These are phyloP conservation scores for Lithophane socia DNA, from an alignment of 2,888 invertebrate genomes.

Conservation along the genomic window DNA sequence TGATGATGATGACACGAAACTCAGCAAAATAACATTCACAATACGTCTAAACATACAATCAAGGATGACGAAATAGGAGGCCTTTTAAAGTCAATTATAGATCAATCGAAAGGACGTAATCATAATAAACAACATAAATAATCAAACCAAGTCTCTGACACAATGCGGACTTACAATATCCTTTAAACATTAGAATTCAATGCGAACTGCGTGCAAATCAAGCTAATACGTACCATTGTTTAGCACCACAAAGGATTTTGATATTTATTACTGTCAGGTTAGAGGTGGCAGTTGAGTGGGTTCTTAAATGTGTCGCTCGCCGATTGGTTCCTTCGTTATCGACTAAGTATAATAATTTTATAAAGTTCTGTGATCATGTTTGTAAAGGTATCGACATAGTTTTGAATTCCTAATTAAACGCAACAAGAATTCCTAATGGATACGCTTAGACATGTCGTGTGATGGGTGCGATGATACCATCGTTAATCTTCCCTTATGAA, in stretches of 20 bases:
- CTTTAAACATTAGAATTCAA: slow-evolving; percentile 62
- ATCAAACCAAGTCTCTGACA: slow-evolving; percentile 11
- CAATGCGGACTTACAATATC: slow-evolving; percentile 19
- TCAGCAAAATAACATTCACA: not conserved
- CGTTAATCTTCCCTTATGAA: not conserved
- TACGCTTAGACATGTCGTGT: not conserved
- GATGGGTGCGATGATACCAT: not conserved
- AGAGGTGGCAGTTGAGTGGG: slow-evolving; percentile 22
- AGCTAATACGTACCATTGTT: slow-evolving; percentile 45
- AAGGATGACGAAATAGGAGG: not conserved
- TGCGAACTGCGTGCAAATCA: slow-evolving; percentile 41
- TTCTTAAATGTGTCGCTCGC: not conserved
- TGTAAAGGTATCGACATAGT: slow-evolving; percentile 18
- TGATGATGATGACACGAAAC: not conserved
- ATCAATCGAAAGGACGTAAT: not conserved
- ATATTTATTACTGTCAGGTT: slow-evolving; percentile 4
- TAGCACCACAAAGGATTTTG: slow-evolving; percentile 27
- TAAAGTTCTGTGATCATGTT: slow-evolving; percentile 16
- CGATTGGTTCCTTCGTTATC: slow-evolving; percentile 15
- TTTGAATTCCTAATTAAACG: slow-evolving; percentile 19
- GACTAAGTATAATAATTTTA: slow-evolving; percentile 19
- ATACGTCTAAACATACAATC: not conserved
- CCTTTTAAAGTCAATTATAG: not conserved
- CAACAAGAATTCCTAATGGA: slow-evolving; percentile 23
- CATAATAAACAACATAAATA: slow-evolving; percentile 25